These are phyloP conservation scores for Zeuzera pyrina DNA, from an alignment of 2,888 invertebrate genomes.

Conservation along the genomic window DNA sequence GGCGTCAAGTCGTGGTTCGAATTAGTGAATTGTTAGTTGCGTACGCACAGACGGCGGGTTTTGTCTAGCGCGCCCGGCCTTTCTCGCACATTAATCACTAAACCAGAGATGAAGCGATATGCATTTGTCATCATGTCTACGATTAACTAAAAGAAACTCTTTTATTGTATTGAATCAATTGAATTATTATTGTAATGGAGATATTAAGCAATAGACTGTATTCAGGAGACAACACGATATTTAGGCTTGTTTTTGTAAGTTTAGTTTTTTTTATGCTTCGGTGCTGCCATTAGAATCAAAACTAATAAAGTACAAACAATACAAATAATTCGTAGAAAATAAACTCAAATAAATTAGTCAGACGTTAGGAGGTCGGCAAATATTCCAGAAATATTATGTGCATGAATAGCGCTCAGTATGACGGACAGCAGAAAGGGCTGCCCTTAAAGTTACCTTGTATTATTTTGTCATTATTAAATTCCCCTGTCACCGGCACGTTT, in stretches of 20 bases:
- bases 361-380: constrained; percentile 61
- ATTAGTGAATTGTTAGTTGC: constrained; percentile 49
- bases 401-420: constrained; percentile 68
- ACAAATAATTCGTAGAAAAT: no score
- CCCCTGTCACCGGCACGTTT: constrained; percentile 62
- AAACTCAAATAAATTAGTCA: constrained; percentile 55
- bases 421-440: constrained; percentile 71
- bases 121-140: constrained; percentile 67
- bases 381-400: constrained; percentile 65
- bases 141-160: constrained; percentile 61
- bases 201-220: constrained; percentile 32
- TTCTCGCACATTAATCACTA: constrained; percentile 63
- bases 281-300: background rate
- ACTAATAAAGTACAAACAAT: no score
- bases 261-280: background rate
- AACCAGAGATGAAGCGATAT: constrained; percentile 65
- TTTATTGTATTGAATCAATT: constrained; percentile 64
- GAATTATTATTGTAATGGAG: constrained; percentile 49
- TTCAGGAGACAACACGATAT: background rate
- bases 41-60: constrained; percentile 57
- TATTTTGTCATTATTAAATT: constrained; percentile 75
- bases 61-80: constrained; percentile 56
- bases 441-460: constrained; percentile 69
- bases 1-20: constrained; percentile 44
- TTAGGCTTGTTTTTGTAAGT: background rate